Evolutionary conservation across 2,888 invertebrate species (phyloP), one percentile per base, ranked within the genome.

Genomic region (Carcina quercana): DNA sequence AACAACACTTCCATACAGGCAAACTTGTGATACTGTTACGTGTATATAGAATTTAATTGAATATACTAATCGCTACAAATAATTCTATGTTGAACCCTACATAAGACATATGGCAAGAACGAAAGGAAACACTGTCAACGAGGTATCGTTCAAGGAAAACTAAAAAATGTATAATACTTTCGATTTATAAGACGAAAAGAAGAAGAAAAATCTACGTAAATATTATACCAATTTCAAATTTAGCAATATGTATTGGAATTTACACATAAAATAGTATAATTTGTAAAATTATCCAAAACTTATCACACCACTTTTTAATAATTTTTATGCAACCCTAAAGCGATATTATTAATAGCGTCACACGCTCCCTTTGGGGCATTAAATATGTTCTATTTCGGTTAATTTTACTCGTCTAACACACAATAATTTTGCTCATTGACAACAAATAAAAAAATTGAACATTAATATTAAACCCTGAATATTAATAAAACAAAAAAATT

Each of bases 201-300:
- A 57, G 61, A 60, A 54, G 50, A 55, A 59, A 59, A 56, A 54
- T 59, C 63, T 63, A 61, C 53, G 58, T 59, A 35, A 14, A 56
- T 61, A 56, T 55, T 61, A 70, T 61, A 71, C 58, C 47, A 59
- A 72, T 66, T 68, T 75, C 55, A 54, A 73, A 73, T 75, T 78
- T 75, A 59, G 66, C 62, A 60, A 71, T 70, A n/a, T n/a, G n/a
- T n/a, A 70, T 71, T 72, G 76, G 76, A 80, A 75, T 76, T 72
- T 73, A 78, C 79, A 80, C 75, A 74, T 70, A 83, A 80, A 79
- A 79, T 80, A 80, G 79, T 80, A 80, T 72, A 80, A 82, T 79
- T 83, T 83, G 83, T 83, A 83, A 83, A 83, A 83, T 80, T 79
- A 82, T 83, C 83, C 76, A 83, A 83, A 83, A 83, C 79, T 75